These are phyloP conservation scores for Graphium colonna DNA, from an alignment of 2,888 invertebrate genomes.

Conservation along the genomic window DNA sequence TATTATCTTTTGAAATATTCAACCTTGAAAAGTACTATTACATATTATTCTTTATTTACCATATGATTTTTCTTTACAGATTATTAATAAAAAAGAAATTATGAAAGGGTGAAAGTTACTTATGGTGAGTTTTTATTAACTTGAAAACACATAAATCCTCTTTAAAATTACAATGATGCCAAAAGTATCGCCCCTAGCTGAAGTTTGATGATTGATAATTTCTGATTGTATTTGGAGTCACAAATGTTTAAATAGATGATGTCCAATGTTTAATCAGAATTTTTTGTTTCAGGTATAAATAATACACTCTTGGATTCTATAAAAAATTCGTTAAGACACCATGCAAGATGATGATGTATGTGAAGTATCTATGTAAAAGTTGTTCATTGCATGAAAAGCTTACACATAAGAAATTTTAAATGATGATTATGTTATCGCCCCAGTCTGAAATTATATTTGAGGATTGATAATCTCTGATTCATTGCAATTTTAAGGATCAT, in stretches of 20 bases:
- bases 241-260: not conserved
- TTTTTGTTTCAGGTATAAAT: too few species aligned
- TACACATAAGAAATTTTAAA: too few species aligned
- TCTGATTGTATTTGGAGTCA: slow-evolving; percentile 24
- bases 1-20: not conserved
- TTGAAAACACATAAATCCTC: too few species aligned
- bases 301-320: not conserved
- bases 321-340: not conserved
- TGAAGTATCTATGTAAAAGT: too few species aligned
- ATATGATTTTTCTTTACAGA: not conserved
- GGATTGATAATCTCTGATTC: slow-evolving; percentile 40
- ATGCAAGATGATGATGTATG: too few species aligned
- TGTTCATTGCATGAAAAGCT: not conserved
- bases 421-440: slow-evolving; percentile 57
- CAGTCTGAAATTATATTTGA: slow-evolving; percentile 52
- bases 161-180: slow-evolving; percentile 24
- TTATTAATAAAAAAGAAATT: slow-evolving; percentile 6
- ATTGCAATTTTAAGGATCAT: not conserved
- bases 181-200: slow-evolving; percentile 41
- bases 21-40: too few species aligned
- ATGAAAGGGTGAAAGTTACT: not conserved
- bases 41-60: too few species aligned
- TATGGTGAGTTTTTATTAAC: not conserved
- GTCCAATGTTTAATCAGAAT: not conserved
- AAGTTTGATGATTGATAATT: slow-evolving; percentile 35